Evolutionary conservation across 92 coral and sea anemone species (phyloP).

Genomic region (Palythoa caribaeorum): DNA sequence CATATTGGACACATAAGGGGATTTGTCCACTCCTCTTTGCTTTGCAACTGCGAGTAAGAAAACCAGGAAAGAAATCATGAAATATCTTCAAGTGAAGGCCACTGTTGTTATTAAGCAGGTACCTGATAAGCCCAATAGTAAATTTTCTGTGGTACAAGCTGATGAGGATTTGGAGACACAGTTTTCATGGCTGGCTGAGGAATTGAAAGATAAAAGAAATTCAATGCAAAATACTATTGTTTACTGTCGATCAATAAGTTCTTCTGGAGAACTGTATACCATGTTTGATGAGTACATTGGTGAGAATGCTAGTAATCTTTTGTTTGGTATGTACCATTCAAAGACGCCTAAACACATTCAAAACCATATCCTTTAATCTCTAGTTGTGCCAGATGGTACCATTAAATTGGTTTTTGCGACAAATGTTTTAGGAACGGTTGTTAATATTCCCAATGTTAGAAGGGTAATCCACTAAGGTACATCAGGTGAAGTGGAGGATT

Average conservation of each 20-base stretch:
- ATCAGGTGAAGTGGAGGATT: slow-evolving; percentile 22
- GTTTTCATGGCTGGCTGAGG: slow-evolving; percentile 10
- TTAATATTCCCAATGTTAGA: slow-evolving; percentile 29
- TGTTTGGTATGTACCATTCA: slow-evolving; percentile 37
- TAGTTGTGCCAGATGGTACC: neutral
- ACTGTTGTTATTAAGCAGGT: slow-evolving; percentile 16
- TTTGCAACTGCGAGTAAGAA: slow-evolving; percentile 49
- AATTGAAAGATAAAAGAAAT: slow-evolving; percentile 10
- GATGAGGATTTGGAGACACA: slow-evolving; percentile 10
- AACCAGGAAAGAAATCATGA: slow-evolving; percentile 12
- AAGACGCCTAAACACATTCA: slow-evolving; percentile 11
- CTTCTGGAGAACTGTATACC: neutral
- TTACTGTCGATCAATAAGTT: slow-evolving; percentile 10
- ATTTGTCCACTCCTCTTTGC: slow-evolving; percentile 32
- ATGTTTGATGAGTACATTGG: neutral
- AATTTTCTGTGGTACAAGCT: slow-evolving; percentile 11
- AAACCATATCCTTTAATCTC: slow-evolving; percentile 8
- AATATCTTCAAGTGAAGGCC: slow-evolving; percentile 22
- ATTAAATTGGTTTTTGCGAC: neutral
- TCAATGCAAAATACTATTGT: slow-evolving; percentile 16
- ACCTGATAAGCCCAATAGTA: slow-evolving; percentile 46
- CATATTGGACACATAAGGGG: slow-evolving; percentile 42
- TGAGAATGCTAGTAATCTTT: neutral
- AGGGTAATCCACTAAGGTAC: slow-evolving; percentile 48
- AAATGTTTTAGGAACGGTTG: slow-evolving; percentile 9